Conservation (phyloP, 1,140 invertebrate genomes). For the Akabosia matsudoensis region DNA sequence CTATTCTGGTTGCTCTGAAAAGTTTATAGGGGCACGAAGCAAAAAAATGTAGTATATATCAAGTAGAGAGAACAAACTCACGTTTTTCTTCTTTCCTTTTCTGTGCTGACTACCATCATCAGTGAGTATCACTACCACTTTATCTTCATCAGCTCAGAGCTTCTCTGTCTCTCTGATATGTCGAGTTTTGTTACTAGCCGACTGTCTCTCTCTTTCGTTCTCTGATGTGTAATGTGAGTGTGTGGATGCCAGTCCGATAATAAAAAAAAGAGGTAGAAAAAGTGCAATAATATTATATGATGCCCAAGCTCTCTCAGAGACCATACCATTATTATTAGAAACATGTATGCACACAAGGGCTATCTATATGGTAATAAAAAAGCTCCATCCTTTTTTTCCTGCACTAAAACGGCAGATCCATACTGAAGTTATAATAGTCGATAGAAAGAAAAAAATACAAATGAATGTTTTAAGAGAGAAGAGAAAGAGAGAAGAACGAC, state of each 20-base stretch:
- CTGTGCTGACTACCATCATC: neutral
- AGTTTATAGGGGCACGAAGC: no score
- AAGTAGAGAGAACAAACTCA: neutral
- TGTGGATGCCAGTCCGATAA: neutral
- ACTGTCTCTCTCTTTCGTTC: neutral
- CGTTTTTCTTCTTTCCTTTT: neutral
- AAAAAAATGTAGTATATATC: no score
- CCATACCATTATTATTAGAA: neutral
- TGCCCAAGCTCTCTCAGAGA: neutral
- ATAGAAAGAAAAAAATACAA: neutral
- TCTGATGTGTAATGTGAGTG: neutral
- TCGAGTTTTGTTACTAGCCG: neutral
- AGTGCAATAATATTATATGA: constrained; percentile 20
- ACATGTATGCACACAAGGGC: neutral
- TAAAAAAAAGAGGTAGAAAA: neutral
- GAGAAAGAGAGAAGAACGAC: neutral
- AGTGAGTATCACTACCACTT: constrained; percentile 9
- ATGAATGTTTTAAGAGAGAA: neutral
- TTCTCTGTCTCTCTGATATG: neutral
- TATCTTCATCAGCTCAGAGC: constrained; percentile 7
- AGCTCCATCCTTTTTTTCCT: no score
- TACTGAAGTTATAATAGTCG: no score
- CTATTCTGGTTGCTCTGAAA: no score
- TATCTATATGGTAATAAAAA: no score
- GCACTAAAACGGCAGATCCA: no score